A percentile compares a stretch with the other conserved stretches of the same genome.
These are phyloP conservation scores for Camponotus pennsylvanicus DNA, from an alignment of 1,140 invertebrate species.

Conservation along the genomic window DNA sequence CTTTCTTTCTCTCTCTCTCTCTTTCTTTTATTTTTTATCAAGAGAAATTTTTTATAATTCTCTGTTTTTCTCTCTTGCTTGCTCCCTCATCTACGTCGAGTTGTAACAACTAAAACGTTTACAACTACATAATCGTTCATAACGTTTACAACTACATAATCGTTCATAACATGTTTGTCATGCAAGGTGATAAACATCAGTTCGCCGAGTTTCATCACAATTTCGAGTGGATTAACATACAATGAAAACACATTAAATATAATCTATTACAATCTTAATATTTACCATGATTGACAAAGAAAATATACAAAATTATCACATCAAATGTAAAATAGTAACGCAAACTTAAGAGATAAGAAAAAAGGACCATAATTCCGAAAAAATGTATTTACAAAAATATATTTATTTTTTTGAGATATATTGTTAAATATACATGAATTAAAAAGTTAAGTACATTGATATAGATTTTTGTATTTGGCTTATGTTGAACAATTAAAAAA, in stretches of 20 bases:
- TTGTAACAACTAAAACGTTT: neutral
- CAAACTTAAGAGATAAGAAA: neutral
- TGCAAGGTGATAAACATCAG: slow-evolving; percentile 33
- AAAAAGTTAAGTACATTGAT: neutral
- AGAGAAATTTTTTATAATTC: neutral
- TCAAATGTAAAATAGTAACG: neutral
- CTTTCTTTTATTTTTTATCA: slow-evolving; percentile 33
- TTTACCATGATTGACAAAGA: neutral
- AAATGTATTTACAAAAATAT: neutral
- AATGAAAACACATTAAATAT: neutral
- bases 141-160: slow-evolving; percentile 1
- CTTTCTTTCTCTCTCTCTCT: neutral
- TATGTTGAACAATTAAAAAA: neutral
- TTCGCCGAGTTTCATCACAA: neutral
- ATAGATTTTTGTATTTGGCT: neutral
- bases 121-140: neutral
- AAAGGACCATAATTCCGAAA: neutral
- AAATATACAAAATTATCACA: neutral
- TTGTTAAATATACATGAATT: neutral
- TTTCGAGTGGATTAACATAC: slow-evolving; percentile 2
- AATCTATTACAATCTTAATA: neutral
- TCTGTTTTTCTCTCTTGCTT: slow-evolving; percentile 13
- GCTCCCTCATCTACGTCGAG: slow-evolving; percentile 8
- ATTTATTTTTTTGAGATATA: neutral
- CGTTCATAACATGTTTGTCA: slow-evolving; percentile 9